Conservation (phyloP, 2,888 invertebrate genomes). For the Hermaeophaga mercurialis region DNA sequence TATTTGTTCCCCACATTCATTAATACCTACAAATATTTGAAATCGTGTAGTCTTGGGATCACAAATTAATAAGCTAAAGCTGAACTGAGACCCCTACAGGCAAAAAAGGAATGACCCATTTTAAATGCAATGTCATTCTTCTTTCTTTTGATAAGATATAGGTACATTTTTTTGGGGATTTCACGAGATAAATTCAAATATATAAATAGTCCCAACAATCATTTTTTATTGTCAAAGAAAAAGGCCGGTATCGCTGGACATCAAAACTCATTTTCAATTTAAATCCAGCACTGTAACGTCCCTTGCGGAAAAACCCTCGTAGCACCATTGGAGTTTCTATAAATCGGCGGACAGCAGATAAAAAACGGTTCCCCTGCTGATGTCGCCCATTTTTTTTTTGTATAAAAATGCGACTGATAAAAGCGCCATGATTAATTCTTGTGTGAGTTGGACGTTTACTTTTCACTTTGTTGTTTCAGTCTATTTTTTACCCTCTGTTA, state of each 20-base stretch:
- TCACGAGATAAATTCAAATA: no score
- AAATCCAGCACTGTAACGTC: background rate
- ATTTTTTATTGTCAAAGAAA: background rate
- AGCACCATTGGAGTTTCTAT: slow-evolving; percentile 24
- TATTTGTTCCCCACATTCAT: no score
- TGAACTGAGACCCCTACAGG: no score
- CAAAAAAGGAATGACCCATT: no score
- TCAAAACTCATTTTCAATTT: slow-evolving; percentile 5
- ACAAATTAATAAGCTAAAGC: no score
- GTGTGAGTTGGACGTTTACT: slow-evolving; percentile 29
- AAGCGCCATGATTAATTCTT: slow-evolving; percentile 28
- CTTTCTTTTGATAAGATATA: no score
- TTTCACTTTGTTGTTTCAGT: slow-evolving; percentile 26
- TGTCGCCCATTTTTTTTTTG: slow-evolving; percentile 19
- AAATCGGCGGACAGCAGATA: slow-evolving; percentile 25
- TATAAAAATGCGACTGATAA: slow-evolving; percentile 29
- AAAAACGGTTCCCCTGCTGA: slow-evolving; percentile 28
- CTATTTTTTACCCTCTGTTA: slow-evolving; percentile 15
- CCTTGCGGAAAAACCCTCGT: slow-evolving; percentile 1
- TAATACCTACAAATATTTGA: no score
- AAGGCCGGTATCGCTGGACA: background rate
- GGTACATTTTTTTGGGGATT: no score
- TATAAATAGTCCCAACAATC: no score
- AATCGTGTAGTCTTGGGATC: no score
- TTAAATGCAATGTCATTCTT: no score